Conservation (phyloP, 2,797 vertebrate species). For the Melanotaenia nigrans region DNA sequence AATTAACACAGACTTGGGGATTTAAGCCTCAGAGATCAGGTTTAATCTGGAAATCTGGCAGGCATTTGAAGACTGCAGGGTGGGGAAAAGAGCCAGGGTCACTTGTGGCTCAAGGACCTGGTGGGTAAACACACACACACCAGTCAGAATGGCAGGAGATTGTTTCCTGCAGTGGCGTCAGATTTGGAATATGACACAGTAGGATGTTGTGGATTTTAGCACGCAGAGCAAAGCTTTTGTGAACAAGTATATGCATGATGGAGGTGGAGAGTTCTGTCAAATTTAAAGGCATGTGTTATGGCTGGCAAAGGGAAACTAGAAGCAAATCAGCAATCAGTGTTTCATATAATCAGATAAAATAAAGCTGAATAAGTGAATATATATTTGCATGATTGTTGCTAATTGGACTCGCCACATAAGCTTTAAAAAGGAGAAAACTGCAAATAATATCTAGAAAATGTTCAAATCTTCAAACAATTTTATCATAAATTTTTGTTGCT, state of each 20-base stretch:
- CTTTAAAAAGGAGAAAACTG: background rate
- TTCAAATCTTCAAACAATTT: background rate
- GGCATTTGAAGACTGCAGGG: slow-evolving; percentile 9
- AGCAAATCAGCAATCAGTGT: background rate
- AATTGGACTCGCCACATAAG: background rate
- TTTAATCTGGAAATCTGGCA: background rate
- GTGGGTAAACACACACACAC: background rate
- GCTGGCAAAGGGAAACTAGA: background rate
- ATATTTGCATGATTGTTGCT: background rate
- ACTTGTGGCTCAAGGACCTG: slow-evolving; percentile 10
- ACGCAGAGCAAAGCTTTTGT: background rate
- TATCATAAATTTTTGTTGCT: slow-evolving; percentile 12
- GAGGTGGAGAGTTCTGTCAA: background rate
- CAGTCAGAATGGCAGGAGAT: slow-evolving; percentile 6
- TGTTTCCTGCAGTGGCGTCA: background rate
- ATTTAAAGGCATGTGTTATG: background rate
- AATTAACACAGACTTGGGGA: background rate
- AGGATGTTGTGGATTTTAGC: background rate
- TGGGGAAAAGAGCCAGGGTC: slow-evolving; percentile 5
- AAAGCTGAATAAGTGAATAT: background rate
- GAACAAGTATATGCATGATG: background rate
- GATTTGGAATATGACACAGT: background rate
- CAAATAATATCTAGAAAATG: background rate
- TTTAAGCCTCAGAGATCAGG: background rate
- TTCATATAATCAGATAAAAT: background rate